Base-by-base conservation (phyloP, 37 sponge, comb jelly and placozoan species). In the Spongilla lacustris region DNA sequence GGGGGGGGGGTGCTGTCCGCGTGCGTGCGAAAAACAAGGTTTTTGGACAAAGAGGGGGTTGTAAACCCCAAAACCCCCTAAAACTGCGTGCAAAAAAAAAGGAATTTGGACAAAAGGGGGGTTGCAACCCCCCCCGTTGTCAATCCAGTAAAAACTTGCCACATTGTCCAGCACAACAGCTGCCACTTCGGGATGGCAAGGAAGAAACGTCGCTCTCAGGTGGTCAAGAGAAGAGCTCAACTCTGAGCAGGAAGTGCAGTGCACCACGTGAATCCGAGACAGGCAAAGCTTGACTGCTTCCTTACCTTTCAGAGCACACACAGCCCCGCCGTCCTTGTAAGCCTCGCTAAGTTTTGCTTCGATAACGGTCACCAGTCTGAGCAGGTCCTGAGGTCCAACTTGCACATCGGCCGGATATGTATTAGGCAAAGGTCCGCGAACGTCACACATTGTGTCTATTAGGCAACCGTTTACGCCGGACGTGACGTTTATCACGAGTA, bases 161-260 rank as follows among this genome's bases (percentile, higher is more conserved):
- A 92, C 49, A 66, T 76, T 88, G 81, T 93, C 94, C 21, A 93
- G 33, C 2, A 91, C 23, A 25, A 93, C 19, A 29, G 35, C 82
- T 74, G 74, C 76, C 28, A 86, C 80, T 24, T 91, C 75, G 4
- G 72, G 69, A n/a, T 81, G 68, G 26, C 24, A 23, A 24, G 21
- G 66, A 22, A 91, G 66, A 72, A 83, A 82, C 17, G 89, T 80
- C 27, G 10, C 23, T 36, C 29, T 67, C 80, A 85, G 66, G 11
- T 22, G 73, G 25, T 88, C 49, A 23, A 85, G 31, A 12, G 87
- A 67, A 0, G 41, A 27, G 12, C 28, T 35, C 38, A 86, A 49
- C 24, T 91, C 83, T 30, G 29, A 38, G 23, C 34, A 49, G 10
- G 89, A 81, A 41, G 24, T 21, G 32, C 81, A 88, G 81, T 88